Evolutionary conservation across 2,888 invertebrate genomes (phyloP), one percentile per base, ranked within the genome.

Genomic region (Melipona bicolor): DNA sequence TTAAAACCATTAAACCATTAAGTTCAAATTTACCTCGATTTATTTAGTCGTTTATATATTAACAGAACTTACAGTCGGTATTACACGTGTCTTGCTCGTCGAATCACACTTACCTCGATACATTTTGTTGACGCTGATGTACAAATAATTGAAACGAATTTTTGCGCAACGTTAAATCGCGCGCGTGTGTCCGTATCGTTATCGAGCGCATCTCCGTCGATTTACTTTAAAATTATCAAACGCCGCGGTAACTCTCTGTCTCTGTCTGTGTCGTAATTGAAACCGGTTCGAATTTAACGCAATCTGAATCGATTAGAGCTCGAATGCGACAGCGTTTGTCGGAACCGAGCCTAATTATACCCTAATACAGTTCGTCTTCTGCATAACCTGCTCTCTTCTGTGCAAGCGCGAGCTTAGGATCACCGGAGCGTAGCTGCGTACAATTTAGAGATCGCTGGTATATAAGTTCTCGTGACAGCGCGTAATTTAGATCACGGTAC

Each of bases 401-500:
- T 21, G 32, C 32, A 64, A 32, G 64, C 64, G 73, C 32, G 73
- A 81, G 43, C 68, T 71, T 49, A 50, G 73, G 56, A 68, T 79
- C 56, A 62, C 19, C 68, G n/a, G 50, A 71, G 32, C 69, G 36
- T n/a, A 11, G 43, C 43, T 43, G 17, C 56, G n/a, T 56, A 27
- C 73, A 79, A 81, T 79, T 81, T 79, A 69, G 73, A 73, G 73
- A 73, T 67, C 59, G 27, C 68, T 21, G 17, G 56, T 68, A 68
- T 68, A 68, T 64, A 79, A 79, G 59, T 67, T 76, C 68, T 62
- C 52, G 62, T 52, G 61, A 59, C 56, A 36, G 59, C 69, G 76
- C 59, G 61, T 80, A 61, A 82, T 82, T 82, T 82, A 80, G 80
- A 82, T 82, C 59, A n/a, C 21, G 32, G 65, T 32, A n/a, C 4